Evolutionary conservation across 1,140 invertebrate species (phyloP).

Genomic region (Zaprionus vittiger): DNA sequence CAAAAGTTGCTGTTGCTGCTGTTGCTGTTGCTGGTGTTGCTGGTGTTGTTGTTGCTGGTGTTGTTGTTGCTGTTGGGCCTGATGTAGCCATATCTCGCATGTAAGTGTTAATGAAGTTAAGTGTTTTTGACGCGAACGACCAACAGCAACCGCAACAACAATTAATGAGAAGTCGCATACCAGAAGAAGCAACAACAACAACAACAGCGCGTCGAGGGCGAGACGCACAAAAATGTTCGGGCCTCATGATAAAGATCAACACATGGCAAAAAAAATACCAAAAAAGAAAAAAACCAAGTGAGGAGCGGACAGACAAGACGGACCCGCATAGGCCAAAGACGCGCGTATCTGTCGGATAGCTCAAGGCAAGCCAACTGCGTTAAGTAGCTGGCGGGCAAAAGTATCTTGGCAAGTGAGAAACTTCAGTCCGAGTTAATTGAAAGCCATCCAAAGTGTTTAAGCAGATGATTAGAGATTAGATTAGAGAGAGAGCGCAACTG

Average conservation of each 20-base stretch:
- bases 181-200: slow-evolving; percentile 36
- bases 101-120: slow-evolving; percentile 83
- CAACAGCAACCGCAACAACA: slow-evolving; percentile 64
- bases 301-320: neutral
- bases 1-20: slow-evolving; percentile 56
- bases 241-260: slow-evolving; percentile 72
- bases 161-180: slow-evolving; percentile 79
- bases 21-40: slow-evolving; percentile 21
- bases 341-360: slow-evolving; percentile 28
- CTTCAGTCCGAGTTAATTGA: slow-evolving; percentile 41
- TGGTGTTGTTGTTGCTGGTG: slow-evolving; percentile 49
- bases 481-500: slow-evolving; percentile 1
- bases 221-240: slow-evolving; percentile 59
- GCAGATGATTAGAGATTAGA: slow-evolving; percentile 5
- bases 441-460: slow-evolving; percentile 28
- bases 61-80: slow-evolving; percentile 21
- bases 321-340: slow-evolving; percentile 31
- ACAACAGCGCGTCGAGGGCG: slow-evolving; percentile 33
- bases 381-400: neutral
- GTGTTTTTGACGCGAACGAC: slow-evolving; percentile 77
- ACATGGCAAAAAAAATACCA: slow-evolving; percentile 57
- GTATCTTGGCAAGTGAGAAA: slow-evolving; percentile 34
- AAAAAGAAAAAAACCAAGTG: slow-evolving; percentile 2
- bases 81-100: slow-evolving; percentile 66
- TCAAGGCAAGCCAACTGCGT: slow-evolving; percentile 32